Percentiles rank a stretch among this genome's conserved stretches.
Conservation (phyloP, 2,113 vertebrate genomes). For the Saccopteryx leptura region DNA sequence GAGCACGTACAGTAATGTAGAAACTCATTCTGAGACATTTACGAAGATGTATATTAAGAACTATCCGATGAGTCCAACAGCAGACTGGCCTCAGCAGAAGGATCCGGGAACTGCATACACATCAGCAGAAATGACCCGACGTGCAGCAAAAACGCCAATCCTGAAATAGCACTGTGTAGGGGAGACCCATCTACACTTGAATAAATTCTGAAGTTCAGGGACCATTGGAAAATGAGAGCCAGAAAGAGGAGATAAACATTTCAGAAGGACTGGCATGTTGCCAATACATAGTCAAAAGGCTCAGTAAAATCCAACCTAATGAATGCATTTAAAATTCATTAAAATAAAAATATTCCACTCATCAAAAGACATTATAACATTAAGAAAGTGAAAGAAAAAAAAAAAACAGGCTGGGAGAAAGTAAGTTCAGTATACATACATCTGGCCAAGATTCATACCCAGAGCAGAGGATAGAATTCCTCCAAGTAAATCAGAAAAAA, state of each 20-base stretch:
- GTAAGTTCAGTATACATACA: neutral
- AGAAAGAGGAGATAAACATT: neutral
- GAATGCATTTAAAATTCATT: neutral
- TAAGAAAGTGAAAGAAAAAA: neutral
- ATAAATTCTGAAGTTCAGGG: too few species aligned
- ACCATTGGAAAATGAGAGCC: neutral
- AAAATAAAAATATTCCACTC: neutral
- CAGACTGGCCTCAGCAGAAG: neutral
- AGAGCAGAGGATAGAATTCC: neutral
- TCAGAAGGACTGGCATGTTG: neutral
- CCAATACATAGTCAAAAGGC: neutral
- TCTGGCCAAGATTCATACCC: neutral
- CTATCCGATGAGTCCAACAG: neutral
- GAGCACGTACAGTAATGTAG: neutral
- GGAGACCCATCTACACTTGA: neutral
- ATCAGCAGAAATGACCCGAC: neutral
- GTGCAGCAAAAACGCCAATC: neutral
- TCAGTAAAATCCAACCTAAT: neutral
- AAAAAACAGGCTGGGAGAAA: neutral
- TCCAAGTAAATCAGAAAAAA: neutral
- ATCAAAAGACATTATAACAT: neutral
- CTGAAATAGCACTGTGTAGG: too few species aligned
- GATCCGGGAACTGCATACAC: neutral
- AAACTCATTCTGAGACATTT: neutral
- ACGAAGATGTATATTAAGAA: too few species aligned